phyloP scores from a whole-genome alignment of 2,113 vertebrate species.

The Chamaea fasciata region DNA sequence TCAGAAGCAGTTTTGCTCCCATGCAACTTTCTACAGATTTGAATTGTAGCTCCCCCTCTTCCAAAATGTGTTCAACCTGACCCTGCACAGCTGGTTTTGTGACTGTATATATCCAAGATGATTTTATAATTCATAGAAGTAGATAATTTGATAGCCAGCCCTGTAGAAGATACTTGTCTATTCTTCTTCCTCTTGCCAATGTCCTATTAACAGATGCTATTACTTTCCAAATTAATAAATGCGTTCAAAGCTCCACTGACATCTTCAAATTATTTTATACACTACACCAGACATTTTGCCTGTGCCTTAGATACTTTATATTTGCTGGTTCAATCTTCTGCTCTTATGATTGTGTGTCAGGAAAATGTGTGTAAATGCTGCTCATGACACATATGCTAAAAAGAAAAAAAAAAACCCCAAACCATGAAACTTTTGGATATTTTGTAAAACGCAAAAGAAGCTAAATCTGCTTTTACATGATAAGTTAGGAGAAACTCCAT shows the following conservation, averaged over 20 bases:
- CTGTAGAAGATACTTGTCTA: neutral
- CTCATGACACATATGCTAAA: rapidly evolving
- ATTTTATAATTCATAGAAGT: neutral
- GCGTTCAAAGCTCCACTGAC: neutral
- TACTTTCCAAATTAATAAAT: neutral
- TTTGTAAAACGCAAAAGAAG: neutral
- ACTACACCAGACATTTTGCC: neutral
- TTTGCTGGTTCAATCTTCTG: neutral
- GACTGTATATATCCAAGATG: neutral
- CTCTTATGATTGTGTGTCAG: neutral
- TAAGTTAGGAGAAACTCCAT: neutral
- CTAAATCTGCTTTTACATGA: neutral
- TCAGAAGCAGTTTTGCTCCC: neutral
- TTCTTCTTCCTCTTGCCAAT: neutral
- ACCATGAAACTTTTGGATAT: neutral
- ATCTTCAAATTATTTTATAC: neutral
- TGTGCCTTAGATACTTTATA: neutral
- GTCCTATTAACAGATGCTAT: neutral
- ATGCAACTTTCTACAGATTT: neutral
- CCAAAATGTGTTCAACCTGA: neutral
- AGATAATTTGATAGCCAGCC: neutral
- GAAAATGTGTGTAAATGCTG: neutral
- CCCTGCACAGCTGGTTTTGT: neutral
- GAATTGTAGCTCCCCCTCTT: neutral
- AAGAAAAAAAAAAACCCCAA: neutral